Evolutionary conservation across 2,113 vertebrate genomes (phyloP).

Genomic region (Cepphus grylle): DNA sequence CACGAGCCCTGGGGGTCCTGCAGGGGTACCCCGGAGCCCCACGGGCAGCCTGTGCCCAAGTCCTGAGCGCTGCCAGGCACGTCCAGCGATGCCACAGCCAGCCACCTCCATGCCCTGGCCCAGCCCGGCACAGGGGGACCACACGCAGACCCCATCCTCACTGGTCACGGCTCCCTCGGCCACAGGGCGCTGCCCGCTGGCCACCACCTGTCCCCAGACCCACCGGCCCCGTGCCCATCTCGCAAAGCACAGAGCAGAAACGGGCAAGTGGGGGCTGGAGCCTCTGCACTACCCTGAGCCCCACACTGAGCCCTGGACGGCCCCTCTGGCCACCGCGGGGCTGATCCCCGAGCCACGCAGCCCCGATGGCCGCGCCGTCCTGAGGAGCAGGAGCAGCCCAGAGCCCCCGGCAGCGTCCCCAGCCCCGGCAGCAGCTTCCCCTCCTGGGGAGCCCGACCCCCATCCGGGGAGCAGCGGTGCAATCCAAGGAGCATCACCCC

Average conservation of each 20-base stretch:
- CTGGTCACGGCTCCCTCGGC: neutral
- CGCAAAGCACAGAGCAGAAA: neutral
- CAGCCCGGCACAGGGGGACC: neutral
- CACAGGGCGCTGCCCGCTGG: accelerated
- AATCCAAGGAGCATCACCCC: neutral
- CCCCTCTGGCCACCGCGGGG: neutral
- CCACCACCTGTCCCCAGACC: neutral
- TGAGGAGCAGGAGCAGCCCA: neutral
- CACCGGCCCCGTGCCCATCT: accelerated
- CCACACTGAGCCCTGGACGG: neutral
- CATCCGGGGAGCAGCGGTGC: accelerated
- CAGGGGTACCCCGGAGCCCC: neutral
- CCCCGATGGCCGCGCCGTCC: accelerated
- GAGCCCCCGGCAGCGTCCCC: neutral
- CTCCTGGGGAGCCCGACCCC: neutral
- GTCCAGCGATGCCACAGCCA: accelerated
- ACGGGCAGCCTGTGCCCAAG: accelerated
- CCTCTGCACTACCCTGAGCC: accelerated
- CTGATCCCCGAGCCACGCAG: neutral
- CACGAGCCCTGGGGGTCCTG: accelerated
- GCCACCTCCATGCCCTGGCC: accelerated
- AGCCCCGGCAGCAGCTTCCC: neutral
- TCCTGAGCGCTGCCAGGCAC: accelerated
- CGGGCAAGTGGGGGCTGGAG: accelerated
- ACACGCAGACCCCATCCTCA: accelerated